Conservation (phyloP, 2,888 invertebrate genomes). For the Lasioglossum oenotherae region DNA sequence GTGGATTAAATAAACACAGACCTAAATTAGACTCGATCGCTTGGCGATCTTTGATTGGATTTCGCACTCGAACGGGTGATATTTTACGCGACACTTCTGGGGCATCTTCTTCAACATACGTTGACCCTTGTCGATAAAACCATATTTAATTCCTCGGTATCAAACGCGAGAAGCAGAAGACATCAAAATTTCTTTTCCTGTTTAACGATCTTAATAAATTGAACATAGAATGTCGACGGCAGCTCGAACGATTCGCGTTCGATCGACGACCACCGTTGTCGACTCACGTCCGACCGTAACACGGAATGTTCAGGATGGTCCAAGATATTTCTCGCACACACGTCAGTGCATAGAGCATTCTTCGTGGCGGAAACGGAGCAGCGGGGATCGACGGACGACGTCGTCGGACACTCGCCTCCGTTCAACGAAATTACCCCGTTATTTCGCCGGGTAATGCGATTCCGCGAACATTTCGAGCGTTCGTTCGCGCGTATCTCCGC, state of each 20-base stretch:
- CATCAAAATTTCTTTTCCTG: neutral
- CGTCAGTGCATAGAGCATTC: neutral
- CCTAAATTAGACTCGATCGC: neutral
- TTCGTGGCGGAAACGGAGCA: neutral
- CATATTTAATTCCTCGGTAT: neutral
- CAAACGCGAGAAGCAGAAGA: too few relatives aligned
- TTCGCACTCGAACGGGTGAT: neutral
- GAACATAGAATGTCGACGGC: too few relatives aligned
- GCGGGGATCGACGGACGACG: constrained; percentile 16
- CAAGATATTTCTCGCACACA: neutral
- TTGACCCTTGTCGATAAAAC: neutral
- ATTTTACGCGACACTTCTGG: neutral
- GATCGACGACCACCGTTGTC: neutral
- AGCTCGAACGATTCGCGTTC: neutral
- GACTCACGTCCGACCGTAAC: neutral
- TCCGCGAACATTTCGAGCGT: constrained; percentile 47
- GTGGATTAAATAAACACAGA: neutral
- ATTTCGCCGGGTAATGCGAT: constrained; percentile 57
- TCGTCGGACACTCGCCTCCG: constrained; percentile 35
- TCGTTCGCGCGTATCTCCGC: constrained; percentile 12
- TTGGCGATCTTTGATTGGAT: neutral
- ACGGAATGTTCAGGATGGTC: neutral
- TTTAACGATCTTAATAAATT: neutral
- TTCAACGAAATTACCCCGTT: constrained; percentile 54
- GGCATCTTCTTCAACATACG: neutral